Evolutionary conservation across 2,113 vertebrate species (phyloP), one percentile per base, ranked within the genome.

Genomic region (Chrysemys picta): DNA sequence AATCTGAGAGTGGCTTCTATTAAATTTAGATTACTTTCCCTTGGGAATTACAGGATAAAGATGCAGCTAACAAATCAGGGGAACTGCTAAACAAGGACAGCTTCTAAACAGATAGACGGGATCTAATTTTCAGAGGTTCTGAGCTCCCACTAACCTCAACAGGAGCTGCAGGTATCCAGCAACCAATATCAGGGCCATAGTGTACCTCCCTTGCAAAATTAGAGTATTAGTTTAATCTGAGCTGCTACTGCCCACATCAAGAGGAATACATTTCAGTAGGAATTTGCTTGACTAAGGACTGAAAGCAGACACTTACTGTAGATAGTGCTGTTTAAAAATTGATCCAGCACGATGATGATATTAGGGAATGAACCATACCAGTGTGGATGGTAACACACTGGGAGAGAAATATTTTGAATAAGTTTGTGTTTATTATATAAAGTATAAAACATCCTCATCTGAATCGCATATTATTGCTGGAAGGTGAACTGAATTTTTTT

Each of bases 341-440:
- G 47, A 65, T 75, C 13, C 62, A 81, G 11, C 53, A 69, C 16
- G 50, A 35, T 11, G 29, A 6, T 24, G 83, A 29, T 81, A 49
- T 75, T 82, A 38, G 1, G 3, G 8, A 17, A 50, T 82, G 38
- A 38, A 47, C 17, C 80, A 19, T 85, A 29, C 22, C 25, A 8
- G 38, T 24, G 54, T 45, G 19, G 65, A 57, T 1, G 57, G 9
- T 21, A 22, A 8, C 50, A 13, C 47, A 13, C 56, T 75, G 17
- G 4, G 45, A 80, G 62, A 82, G 79, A 89, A 93, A 87, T 1
- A 0, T 29, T 85, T 38, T 21, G 38, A 81, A 35, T 22, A 83
- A 80, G 86, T 0, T 83, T 0, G 0, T 0, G 0, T 47, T 62
- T 69, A 21, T 0, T 65, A 16, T 65, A 14, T 65, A 17, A 52